Percentiles rank a stretch among this genome's conserved stretches.
phyloP scores from a whole-genome alignment of 2,888 invertebrate genomes.

The Bruchidius siliquastri region DNA sequence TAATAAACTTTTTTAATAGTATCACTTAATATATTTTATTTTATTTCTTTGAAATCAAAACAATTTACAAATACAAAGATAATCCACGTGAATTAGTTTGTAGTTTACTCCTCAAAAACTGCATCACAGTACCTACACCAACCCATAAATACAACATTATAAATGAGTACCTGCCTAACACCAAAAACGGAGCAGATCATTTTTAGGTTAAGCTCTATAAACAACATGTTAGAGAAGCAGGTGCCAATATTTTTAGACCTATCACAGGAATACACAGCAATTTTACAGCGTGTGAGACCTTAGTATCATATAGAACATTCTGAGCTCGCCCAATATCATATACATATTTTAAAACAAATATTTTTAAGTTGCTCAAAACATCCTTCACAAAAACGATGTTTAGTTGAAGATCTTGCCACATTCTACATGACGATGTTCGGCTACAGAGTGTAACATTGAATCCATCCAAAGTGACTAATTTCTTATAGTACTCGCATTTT shows the following conservation, averaged over 20 bases:
- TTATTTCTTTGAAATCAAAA: constrained; percentile 42
- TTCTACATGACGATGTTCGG: background rate
- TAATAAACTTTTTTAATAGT: background rate
- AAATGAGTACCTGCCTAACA: constrained; percentile 14
- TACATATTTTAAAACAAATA: constrained; percentile 18
- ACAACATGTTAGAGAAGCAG: background rate
- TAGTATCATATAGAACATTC: background rate
- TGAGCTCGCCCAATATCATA: background rate
- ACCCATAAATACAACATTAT: constrained; percentile 15
- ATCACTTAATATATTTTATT: constrained; percentile 27
- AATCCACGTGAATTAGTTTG: constrained; percentile 43
- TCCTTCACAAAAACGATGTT: background rate
- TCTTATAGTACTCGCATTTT: no score
- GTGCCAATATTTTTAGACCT: constrained; percentile 21
- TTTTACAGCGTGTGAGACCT: background rate
- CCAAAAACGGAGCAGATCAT: constrained; percentile 5
- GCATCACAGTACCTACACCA: constrained; percentile 48
- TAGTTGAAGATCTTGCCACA: no score
- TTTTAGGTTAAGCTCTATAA: background rate
- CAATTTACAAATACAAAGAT: constrained; percentile 48
- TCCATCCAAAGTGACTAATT: no score
- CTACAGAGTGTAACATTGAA: background rate
- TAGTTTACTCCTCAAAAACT: constrained; percentile 39
- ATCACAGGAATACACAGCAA: constrained; percentile 27
- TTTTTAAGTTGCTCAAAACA: background rate